Evolutionary conservation across 2,888 invertebrate species (phyloP).

Genomic region (Adelognathus sp.): DNA sequence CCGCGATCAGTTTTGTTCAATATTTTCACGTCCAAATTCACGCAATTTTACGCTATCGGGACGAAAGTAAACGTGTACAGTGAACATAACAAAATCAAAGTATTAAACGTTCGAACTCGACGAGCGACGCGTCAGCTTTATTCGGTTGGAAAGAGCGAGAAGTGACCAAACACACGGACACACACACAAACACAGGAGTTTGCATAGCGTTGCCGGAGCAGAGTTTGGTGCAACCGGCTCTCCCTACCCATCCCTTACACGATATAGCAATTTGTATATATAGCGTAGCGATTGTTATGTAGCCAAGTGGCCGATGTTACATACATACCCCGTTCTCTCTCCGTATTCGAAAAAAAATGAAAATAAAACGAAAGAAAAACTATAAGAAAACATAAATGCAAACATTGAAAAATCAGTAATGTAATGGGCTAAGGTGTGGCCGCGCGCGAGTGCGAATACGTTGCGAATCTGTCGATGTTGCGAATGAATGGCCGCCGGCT

Average conservation of each 20-base stretch:
- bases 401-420: slow-evolving; percentile 13
- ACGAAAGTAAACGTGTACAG: not conserved
- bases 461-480: slow-evolving; percentile 4
- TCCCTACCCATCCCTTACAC: slow-evolving; percentile 58
- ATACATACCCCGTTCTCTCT: slow-evolving; percentile 70
- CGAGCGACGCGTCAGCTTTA: slow-evolving; percentile 4
- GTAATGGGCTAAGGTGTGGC: slow-evolving; percentile 26
- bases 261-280: slow-evolving; percentile 77
- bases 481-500: slow-evolving; percentile 3
- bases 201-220: slow-evolving; percentile 44
- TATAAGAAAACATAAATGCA: too few species aligned
- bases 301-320: slow-evolving; percentile 77
- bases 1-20: not conserved
- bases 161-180: not conserved
- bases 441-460: slow-evolving; percentile 31
- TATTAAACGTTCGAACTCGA: slow-evolving; percentile 36
- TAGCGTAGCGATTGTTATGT: slow-evolving; percentile 78
- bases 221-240: slow-evolving; percentile 71
- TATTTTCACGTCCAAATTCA: too few species aligned
- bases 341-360: slow-evolving; percentile 66
- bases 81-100: slow-evolving; percentile 30
- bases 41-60: not conserved
- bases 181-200: slow-evolving; percentile 8
- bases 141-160: slow-evolving; percentile 15
- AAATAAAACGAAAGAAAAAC: slow-evolving; percentile 23